A percentile compares a stretch with the other conserved stretches of the same genome.
These are phyloP conservation scores for Synergus itoensis DNA, from an alignment of 2,888 invertebrate genomes.

Conservation along the genomic window DNA sequence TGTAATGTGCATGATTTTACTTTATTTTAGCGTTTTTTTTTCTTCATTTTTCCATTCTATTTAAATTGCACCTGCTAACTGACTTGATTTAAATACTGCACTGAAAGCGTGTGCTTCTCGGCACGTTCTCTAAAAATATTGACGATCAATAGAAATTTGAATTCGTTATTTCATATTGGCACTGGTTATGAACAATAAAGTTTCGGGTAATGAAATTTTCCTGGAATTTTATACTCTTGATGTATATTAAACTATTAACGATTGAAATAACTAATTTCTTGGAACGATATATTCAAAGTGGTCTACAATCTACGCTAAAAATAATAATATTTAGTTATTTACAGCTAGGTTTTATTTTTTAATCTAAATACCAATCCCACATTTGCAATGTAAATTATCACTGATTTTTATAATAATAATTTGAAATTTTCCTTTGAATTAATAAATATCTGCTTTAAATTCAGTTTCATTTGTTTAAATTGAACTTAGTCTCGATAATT, in stretches of 20 bases:
- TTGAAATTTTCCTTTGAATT: not conserved
- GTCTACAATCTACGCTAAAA: not conserved
- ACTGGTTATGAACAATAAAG: conserved; percentile 8
- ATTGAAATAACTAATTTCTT: conserved; percentile 35
- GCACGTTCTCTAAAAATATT: conserved; percentile 28
- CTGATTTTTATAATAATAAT: not conserved
- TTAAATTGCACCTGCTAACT: conserved; percentile 21
- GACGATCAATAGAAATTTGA: conserved; percentile 22
- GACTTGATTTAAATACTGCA: conserved; percentile 39
- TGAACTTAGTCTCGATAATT: too few species aligned
- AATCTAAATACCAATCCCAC: not conserved
- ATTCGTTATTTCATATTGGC: conserved; percentile 29
- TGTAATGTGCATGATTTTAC: not conserved
- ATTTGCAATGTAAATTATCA: too few species aligned
- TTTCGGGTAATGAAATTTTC: conserved; percentile 33
- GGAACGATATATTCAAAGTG: not conserved
- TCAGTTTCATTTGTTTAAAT: not conserved
- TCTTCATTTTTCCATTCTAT: not conserved
- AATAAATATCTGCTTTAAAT: not conserved
- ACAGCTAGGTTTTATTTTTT: not conserved
- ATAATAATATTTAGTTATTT: conserved; percentile 4
- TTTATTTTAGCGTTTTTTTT: not conserved
- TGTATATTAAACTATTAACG: conserved; percentile 19
- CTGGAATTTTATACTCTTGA: conserved; percentile 8
- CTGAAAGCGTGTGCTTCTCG: conserved; percentile 19